Evolutionary conservation across 2,797 vertebrate species (phyloP), one percentile per base, ranked within the genome.

Genomic region (Thripadectes ignobilis): DNA sequence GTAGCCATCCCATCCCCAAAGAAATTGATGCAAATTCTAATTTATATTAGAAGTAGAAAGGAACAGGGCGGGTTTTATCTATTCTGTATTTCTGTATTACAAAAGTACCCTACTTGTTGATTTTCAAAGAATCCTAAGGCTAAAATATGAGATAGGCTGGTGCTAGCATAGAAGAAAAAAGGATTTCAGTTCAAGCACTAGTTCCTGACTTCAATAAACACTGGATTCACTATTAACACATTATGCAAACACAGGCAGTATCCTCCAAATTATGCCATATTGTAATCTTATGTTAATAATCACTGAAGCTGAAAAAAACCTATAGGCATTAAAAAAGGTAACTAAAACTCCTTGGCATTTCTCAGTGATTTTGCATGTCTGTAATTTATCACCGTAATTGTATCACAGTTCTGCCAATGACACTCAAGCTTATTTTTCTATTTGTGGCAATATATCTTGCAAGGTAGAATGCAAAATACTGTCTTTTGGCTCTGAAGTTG

Each of bases 301-400:
- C 8, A 13, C 36, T 24, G 14, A 3, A 2, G 36, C 59, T 77
- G 45, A 58, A 83, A 76, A 83, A 83, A 49, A 49, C 34, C 34
- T 73, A 49, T 43, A 81, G 41, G 7, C 29, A 57, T 45, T 43
- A 77, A 92, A 79, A 77, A 21, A 76, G 38, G 27, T 57, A 80
- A 62, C 39, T 79, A 59, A 71, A 88, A 72, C 16, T 87, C 51
- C 26, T 55, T 58, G n/a, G 36, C 77, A 92, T 17, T 71, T 78
- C 43, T 57, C 86, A 84, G 34, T n/a, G 61, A 90, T 76, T 94
- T 67, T 75, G 16, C 49, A 34, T 10, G 14, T 78, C 89, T 84
- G 58, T 49, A 85, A 95, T 94, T 74, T 39, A 92, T 91, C 85
- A 78, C 14, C 49, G 63, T 82, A 90, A 89, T 79, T 48, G 59